Conservation (phyloP, 2,113 vertebrate genomes). For the Athene cunicularia region DNA sequence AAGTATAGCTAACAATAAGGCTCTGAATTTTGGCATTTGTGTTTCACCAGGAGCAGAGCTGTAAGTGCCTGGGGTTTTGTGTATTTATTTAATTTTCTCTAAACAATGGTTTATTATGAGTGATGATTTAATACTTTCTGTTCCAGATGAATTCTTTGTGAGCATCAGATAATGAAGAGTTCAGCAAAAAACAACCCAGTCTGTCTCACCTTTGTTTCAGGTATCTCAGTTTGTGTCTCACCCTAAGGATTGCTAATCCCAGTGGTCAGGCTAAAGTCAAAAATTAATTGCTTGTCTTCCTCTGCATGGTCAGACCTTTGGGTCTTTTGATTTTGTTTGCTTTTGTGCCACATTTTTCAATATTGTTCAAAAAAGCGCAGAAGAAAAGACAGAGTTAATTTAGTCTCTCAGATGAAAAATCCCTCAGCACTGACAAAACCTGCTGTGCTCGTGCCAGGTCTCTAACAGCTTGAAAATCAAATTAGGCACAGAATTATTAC, state of each 20-base stretch:
- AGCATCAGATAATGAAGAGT: neutral
- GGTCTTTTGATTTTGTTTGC: neutral
- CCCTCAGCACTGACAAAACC: conserved; percentile 3
- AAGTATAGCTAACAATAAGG: neutral
- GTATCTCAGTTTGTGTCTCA: neutral
- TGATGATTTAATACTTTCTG: neutral
- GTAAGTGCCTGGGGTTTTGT: neutral
- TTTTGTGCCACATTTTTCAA: neutral
- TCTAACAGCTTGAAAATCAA: conserved; percentile 46
- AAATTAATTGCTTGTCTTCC: neutral
- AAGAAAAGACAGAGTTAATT: conserved; percentile 29
- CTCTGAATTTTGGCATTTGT: neutral
- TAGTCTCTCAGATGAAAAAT: neutral
- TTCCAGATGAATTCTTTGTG: neutral
- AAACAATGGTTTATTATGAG: neutral
- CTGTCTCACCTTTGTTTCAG: neutral
- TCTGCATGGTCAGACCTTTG: neutral
- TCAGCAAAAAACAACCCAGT: neutral
- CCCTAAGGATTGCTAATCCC: neutral
- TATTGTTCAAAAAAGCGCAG: neutral
- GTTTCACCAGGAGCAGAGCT: neutral
- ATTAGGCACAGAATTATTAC: conserved; percentile 42
- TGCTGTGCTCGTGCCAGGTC: neutral
- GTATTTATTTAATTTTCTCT: neutral
- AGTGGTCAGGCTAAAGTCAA: neutral